Base-by-base conservation (phyloP, 2,113 vertebrate species). In the Syrmaticus mikado region DNA sequence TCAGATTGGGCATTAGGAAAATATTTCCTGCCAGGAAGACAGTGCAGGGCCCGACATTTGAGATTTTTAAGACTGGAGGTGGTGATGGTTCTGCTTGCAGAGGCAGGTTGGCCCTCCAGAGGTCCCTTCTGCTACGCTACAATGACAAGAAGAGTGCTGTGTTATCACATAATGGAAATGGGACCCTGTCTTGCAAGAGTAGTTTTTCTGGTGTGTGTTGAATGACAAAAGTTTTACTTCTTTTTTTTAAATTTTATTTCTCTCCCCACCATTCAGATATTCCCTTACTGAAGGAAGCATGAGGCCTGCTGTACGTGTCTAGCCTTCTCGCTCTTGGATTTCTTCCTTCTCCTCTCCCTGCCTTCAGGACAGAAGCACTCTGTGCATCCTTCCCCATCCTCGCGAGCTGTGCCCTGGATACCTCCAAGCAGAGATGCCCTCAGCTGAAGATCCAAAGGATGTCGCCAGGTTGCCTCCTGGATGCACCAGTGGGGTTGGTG, bases 231-330 rank as follows among this genome's bases (percentile, higher is more conserved):
- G 4, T 71, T n/a, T 97, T 64, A 97, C 82, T 27, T 14, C 82
- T 27, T 15, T 73, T 24, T 78, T n/a, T 41, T 48, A 10, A 48
- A 71, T 17, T 38, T 66, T 66, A 11, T 65, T 62, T 12, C 22
- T 85, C 30, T 84, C 30, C 10, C 18, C 64, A 40, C 70, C 48
- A 67, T 93, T 95, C 97, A 99, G 99, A 99, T 98, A 99, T 99
- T 96, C 99, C 99, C 38, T 98, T 99, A 96, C 66, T 99, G 97
- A 99, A 99, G 98, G 99, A 99, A 98, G 99, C 99, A 95, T 99
- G 98, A 99, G 97, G 87, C 92, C 96, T 96, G 95, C 97, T 90
- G 74, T 92, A 30, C 68, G 93, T 71, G 71, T 78, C 82, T 81
- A n/a, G 92, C 95, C 94, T 94, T 95, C 89, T 95, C 67, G 89